Conservation (phyloP, 2,888 invertebrate genomes). For the Cephonodes hylas region DNA sequence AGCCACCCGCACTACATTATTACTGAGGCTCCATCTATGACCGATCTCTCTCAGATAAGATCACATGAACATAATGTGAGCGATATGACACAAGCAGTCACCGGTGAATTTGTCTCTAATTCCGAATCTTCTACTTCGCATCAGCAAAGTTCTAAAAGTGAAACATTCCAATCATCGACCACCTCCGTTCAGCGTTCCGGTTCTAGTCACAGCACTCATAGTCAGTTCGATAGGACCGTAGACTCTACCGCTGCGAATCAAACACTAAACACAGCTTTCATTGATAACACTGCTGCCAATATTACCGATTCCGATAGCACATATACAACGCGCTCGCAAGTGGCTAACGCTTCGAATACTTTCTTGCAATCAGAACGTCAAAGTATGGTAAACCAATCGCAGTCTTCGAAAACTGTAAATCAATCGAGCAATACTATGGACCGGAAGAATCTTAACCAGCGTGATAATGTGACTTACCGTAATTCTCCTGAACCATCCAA, state of each 20-base stretch:
- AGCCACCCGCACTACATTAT: constrained; percentile 79
- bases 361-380: constrained; percentile 72
- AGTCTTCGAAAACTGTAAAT: constrained; percentile 29
- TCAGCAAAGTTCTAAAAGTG: constrained; percentile 67
- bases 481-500: constrained; percentile 53
- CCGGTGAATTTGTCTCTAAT: constrained; percentile 70
- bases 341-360: constrained; percentile 62
- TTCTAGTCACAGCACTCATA: constrained; percentile 63
- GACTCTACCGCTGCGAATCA: constrained; percentile 64
- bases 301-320: constrained; percentile 43
- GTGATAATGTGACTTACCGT: constrained; percentile 52
- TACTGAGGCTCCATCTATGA: constrained; percentile 75
- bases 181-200: constrained; percentile 66
- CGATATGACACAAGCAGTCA: constrained; percentile 69
- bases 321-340: constrained; percentile 56
- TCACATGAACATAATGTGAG: constrained; percentile 62
- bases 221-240: constrained; percentile 62
- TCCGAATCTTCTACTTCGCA: constrained; percentile 67
- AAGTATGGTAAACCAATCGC: constrained; percentile 53
- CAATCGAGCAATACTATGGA: constrained; percentile 31
- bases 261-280: constrained; percentile 71
- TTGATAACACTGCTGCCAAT: constrained; percentile 52
- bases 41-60: constrained; percentile 69
- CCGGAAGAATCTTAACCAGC: constrained; percentile 50
- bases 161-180: constrained; percentile 69